Percentiles rank a stretch among this genome's conserved stretches.
phyloP scores from a whole-genome alignment of 1,140 invertebrate species.

The Saccostrea echinata region DNA sequence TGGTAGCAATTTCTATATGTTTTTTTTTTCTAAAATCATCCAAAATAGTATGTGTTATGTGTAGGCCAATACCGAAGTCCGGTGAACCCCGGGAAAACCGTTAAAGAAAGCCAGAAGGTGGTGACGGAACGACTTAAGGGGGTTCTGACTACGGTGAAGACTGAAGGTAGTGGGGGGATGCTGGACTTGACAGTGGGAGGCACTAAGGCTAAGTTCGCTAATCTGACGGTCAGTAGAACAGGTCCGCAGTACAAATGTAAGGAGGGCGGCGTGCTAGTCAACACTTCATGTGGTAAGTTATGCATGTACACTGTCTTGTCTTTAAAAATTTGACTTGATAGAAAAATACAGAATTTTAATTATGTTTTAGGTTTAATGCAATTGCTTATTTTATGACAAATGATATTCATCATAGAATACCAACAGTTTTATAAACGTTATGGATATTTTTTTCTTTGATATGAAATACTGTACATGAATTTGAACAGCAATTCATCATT shows the following conservation, averaged over 20 bases:
- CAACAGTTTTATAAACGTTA: no score
- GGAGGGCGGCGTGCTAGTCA: constrained; percentile 76
- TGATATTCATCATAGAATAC: no score
- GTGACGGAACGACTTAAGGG: constrained; percentile 69
- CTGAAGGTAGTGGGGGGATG: constrained; percentile 75
- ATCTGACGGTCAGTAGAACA: constrained; percentile 71
- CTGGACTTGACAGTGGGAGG: constrained; percentile 76
- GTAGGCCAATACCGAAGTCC: not conserved
- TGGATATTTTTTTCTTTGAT: no score
- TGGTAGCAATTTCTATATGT: no score
- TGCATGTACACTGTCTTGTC: no score
- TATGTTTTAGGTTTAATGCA: no score
- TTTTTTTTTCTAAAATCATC: no score
- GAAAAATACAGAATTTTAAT: no score
- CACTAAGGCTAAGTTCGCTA: constrained; percentile 67
- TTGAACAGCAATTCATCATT: not conserved
- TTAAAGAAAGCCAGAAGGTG: constrained; percentile 61
- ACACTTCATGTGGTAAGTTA: constrained; percentile 79
- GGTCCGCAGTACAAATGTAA: constrained; percentile 77
- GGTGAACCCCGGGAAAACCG: constrained; percentile 55
- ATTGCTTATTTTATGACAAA: no score
- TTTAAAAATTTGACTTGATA: no score
- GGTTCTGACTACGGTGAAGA: constrained; percentile 70
- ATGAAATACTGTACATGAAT: no score
- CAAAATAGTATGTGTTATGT: no score